Conservation (phyloP, 2,113 vertebrate genomes). For the Labrus mixtus region DNA sequence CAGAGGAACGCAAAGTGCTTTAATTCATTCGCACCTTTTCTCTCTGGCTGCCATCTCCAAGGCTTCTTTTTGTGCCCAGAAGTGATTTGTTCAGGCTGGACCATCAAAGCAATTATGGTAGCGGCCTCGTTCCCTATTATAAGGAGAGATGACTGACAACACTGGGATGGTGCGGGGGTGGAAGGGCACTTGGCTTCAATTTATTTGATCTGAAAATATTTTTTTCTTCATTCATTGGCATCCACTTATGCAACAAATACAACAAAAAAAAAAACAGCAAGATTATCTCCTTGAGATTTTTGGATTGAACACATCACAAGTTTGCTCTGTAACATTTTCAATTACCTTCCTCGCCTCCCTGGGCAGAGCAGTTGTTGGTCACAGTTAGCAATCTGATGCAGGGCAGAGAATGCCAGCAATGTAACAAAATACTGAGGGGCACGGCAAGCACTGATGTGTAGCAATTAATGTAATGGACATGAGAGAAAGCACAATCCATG, state of each 20-base stretch:
- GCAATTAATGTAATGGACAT: slow-evolving; percentile 85
- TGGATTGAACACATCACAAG: slow-evolving; percentile 47
- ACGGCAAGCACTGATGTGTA: slow-evolving; percentile 73
- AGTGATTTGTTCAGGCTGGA: slow-evolving; percentile 98
- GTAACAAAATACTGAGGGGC: slow-evolving; percentile 75
- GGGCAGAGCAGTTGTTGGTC: slow-evolving; percentile 32
- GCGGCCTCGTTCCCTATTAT: slow-evolving; percentile 94
- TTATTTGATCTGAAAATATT: slow-evolving; percentile 80
- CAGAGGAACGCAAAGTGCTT: slow-evolving; percentile 95
- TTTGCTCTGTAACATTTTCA: slow-evolving; percentile 46
- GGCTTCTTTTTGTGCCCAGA: slow-evolving; percentile 95
- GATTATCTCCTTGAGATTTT: slow-evolving; percentile 62
- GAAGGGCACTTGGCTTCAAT: slow-evolving; percentile 80
- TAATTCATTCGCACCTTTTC: slow-evolving; percentile 99
- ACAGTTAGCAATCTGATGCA: slow-evolving; percentile 50
- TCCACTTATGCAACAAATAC: slow-evolving; percentile 62
- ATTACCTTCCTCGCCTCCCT: slow-evolving; percentile 60
- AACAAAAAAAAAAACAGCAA: slow-evolving; percentile 69
- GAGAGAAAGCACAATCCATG: slow-evolving; percentile 66
- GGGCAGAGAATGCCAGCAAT: slow-evolving; percentile 52
- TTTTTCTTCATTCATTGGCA: slow-evolving; percentile 63
- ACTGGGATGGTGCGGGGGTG: slow-evolving; percentile 76
- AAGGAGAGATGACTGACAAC: slow-evolving; percentile 97
- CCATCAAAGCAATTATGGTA: slow-evolving; percentile 99
- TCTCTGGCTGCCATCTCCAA: slow-evolving; percentile 95